phyloP scores from a whole-genome alignment of 2,888 invertebrate species.

The Sarcophaga caerulescens region DNA sequence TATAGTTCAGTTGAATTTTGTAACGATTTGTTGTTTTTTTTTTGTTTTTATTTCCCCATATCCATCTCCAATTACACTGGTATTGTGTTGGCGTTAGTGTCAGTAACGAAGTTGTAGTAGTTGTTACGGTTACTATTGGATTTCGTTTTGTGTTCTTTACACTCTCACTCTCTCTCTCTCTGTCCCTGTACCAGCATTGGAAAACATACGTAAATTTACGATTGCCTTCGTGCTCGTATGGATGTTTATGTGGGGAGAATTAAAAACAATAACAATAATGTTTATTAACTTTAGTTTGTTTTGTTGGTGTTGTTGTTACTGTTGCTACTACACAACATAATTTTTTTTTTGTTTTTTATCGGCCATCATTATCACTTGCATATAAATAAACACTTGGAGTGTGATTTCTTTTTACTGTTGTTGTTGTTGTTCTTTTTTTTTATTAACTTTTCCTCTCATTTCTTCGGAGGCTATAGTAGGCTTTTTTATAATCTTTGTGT shows the following conservation, averaged over 20 bases:
- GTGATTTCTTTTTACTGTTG: slow-evolving; percentile 27
- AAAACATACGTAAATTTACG: not conserved
- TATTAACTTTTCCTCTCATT: not conserved
- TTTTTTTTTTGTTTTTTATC: slow-evolving; percentile 35
- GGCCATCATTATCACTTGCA: slow-evolving; percentile 59
- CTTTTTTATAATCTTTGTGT: slow-evolving; percentile 4
- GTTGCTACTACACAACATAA: slow-evolving; percentile 6
- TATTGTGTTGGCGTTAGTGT: not conserved
- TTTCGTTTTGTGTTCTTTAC: too few species aligned
- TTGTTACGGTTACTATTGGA: not conserved
- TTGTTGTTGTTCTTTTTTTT: slow-evolving; percentile 30
- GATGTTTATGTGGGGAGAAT: not conserved
- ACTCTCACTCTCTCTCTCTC: not conserved
- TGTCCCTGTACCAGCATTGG: not conserved
- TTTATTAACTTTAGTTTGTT: slow-evolving; percentile 44
- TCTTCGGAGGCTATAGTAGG: not conserved
- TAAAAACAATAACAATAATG: slow-evolving; percentile 32
- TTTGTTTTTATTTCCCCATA: not conserved
- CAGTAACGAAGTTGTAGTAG: not conserved
- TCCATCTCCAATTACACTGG: not conserved
- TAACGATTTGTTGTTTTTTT: not conserved
- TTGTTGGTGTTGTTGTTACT: slow-evolving; percentile 31
- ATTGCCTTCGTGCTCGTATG: not conserved
- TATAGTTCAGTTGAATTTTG: not conserved
- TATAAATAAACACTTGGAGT: not conserved